Evolutionary conservation across 2,888 invertebrate species (phyloP).

Genomic region (Emmelina monodactyla): DNA sequence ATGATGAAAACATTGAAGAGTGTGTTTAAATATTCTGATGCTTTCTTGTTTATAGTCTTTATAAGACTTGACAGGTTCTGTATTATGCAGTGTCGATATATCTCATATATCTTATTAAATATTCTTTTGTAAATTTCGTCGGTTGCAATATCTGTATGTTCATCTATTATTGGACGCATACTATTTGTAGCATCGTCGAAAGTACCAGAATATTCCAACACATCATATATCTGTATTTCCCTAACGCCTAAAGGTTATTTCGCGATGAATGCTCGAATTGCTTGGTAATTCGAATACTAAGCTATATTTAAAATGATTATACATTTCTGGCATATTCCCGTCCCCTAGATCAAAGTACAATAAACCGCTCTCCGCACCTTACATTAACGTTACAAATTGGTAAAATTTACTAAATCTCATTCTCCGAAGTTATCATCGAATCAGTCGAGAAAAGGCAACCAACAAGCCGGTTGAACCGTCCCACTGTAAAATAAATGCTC

Average conservation of each 20-base stretch:
- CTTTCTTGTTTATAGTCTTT: conserved; percentile 46
- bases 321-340: conserved; percentile 46
- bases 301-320: conserved; percentile 44
- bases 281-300: conserved; percentile 61
- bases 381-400: conserved; percentile 36
- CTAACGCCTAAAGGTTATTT: conserved; percentile 56
- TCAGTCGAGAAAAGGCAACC: conserved; percentile 41
- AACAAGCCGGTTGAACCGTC: conserved; percentile 17
- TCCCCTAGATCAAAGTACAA: conserved; percentile 42
- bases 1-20: conserved; percentile 48
- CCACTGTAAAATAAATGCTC: conserved; percentile 25
- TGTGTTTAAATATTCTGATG: conserved; percentile 31
- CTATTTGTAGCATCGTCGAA: no score
- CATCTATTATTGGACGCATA: no score
- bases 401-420: conserved; percentile 58
- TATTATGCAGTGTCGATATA: conserved; percentile 33
- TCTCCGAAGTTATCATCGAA: conserved; percentile 41
- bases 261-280: conserved; percentile 65
- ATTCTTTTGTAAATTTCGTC: no score
- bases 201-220: conserved; percentile 31
- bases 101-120: conserved; percentile 42
- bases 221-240: conserved; percentile 50
- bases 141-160: no score
- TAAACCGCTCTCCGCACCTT: conserved; percentile 48
- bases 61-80: conserved; percentile 31